Evolutionary conservation across 2,797 vertebrate species (phyloP).

Genomic region (Neomorphus geoffroyi): DNA sequence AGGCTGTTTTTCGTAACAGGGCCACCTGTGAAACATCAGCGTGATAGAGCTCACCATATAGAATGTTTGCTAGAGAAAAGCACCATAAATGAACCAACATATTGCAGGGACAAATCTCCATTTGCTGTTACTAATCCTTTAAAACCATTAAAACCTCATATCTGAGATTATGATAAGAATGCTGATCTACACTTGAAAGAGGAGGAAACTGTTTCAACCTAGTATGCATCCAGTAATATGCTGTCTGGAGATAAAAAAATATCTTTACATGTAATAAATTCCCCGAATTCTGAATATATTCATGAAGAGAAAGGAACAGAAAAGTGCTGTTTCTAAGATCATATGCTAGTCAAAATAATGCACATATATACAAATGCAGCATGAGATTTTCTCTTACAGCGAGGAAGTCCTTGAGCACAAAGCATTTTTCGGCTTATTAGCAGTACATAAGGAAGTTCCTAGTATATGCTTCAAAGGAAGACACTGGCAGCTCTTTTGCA

Average conservation of each 20-base stretch:
- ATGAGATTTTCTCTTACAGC: not conserved
- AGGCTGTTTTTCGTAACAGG: not conserved
- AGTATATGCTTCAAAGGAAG: slow-evolving; percentile 12
- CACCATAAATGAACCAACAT: not conserved
- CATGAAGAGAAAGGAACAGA: not conserved
- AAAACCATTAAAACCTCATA: slow-evolving; percentile 17
- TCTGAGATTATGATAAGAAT: not conserved
- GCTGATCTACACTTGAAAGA: slow-evolving; percentile 26
- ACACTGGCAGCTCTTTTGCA: not conserved
- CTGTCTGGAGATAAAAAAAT: not conserved
- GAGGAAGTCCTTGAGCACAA: not conserved
- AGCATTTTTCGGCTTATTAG: not conserved
- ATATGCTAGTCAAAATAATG: not conserved
- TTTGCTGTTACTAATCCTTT: slow-evolving; percentile 27
- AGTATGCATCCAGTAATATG: not conserved
- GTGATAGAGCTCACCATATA: not conserved
- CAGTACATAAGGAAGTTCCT: not conserved
- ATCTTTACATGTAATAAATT: not conserved
- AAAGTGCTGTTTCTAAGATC: not conserved
- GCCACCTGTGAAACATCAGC: not conserved
- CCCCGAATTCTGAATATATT: not conserved
- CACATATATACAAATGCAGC: not conserved
- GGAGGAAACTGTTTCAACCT: not conserved
- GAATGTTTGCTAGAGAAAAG: not conserved
- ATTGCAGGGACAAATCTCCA: not conserved